These are phyloP conservation scores for Monochamus saltuarius DNA, from an alignment of 1,140 invertebrate species.

Conservation along the genomic window DNA sequence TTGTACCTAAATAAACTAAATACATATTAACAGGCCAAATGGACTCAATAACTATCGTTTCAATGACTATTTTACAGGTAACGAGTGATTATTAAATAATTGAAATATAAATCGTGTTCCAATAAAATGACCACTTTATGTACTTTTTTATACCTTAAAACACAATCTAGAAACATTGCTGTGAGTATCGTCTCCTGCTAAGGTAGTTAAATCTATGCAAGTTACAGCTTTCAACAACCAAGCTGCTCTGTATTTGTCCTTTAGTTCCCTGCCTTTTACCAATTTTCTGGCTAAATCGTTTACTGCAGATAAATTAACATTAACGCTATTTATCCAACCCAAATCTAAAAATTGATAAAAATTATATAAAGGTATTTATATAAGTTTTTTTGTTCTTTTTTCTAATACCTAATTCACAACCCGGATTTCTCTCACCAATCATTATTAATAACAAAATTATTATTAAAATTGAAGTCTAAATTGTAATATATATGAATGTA, in stretches of 20 bases:
- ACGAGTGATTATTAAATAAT: too few species aligned
- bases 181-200: constrained; percentile 85
- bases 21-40: background rate
- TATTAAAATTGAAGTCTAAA: too few species aligned
- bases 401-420: constrained; percentile 44
- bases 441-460: background rate
- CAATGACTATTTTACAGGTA: too few species aligned
- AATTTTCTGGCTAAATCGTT: constrained; percentile 57
- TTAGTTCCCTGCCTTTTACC: constrained; percentile 45
- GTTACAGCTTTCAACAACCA: constrained; percentile 81
- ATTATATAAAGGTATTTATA: constrained; percentile 2
- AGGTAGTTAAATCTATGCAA: constrained; percentile 90
- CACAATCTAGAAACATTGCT: constrained; percentile 80
- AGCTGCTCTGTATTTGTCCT: constrained; percentile 59
- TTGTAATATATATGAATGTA: too few species aligned
- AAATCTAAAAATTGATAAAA: constrained; percentile 54
- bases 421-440: constrained; percentile 38
- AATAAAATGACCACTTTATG: background rate
- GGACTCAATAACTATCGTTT: too few species aligned
- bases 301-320: constrained; percentile 62
- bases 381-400: background rate
- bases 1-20: background rate
- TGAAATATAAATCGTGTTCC: too few species aligned
- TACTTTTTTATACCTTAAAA: constrained; percentile 62
- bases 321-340: constrained; percentile 58